Conservation (phyloP, 2,888 invertebrate species). For the Dorcus parallelipipedus region DNA sequence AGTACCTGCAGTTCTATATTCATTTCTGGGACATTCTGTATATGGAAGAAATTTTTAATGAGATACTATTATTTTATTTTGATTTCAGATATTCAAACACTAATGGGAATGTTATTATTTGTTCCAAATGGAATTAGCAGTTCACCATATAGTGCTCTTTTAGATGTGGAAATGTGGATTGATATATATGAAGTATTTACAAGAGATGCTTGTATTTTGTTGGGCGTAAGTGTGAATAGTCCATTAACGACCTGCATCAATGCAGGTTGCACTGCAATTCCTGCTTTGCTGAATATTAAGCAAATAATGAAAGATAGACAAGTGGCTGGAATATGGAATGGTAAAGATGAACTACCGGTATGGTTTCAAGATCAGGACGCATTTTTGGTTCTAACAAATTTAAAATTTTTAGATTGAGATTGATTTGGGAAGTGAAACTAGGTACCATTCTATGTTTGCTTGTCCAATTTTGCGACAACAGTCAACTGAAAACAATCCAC, state of each 20-base stretch:
- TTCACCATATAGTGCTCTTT: conserved; percentile 75
- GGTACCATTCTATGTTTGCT: conserved; percentile 97
- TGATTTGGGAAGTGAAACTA: conserved; percentile 84
- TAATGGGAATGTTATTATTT: conserved; percentile 84
- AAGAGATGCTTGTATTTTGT: conserved; percentile 85
- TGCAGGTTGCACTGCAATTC: conserved; percentile 91
- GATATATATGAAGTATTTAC: conserved; percentile 89
- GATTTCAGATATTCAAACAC: conserved; percentile 68
- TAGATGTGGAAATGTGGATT: conserved; percentile 74
- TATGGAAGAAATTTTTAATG: not conserved
- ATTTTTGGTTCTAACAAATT: not conserved
- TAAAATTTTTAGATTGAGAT: conserved; percentile 77
- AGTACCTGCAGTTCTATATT: no score
- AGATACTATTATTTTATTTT: not conserved
- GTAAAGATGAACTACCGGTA: conserved; percentile 93
- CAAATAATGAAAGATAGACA: conserved; percentile 86
- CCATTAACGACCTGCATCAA: conserved; percentile 89
- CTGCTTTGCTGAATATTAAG: conserved; percentile 90
- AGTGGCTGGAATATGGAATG: conserved; percentile 92
- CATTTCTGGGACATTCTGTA: no score
- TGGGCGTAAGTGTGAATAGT: conserved; percentile 86
- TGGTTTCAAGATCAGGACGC: conserved; percentile 36
- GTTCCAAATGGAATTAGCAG: conserved; percentile 72
- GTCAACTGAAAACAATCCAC: conserved; percentile 93
- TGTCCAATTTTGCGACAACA: conserved; percentile 98